Evolutionary conservation across 2,113 vertebrate species (phyloP).

Genomic region (Epinephelus moara): DNA sequence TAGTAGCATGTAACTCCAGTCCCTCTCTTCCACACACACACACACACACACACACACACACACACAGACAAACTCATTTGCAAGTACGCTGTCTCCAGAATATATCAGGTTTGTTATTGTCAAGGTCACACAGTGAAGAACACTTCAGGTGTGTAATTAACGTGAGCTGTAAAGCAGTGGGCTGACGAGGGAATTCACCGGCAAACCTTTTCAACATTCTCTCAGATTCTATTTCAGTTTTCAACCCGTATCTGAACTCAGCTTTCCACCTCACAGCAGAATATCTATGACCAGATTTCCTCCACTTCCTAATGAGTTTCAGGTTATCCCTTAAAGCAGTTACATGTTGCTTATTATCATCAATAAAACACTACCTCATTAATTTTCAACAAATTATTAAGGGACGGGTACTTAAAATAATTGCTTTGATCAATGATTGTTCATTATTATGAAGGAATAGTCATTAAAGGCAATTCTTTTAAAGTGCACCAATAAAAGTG

Average conservation of each 20-base stretch:
- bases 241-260: conserved; percentile 10
- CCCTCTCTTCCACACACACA: background rate
- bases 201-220: conserved; percentile 1
- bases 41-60: background rate
- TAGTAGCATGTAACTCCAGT: conserved; percentile 2
- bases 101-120: background rate
- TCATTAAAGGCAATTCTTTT: conserved; percentile 5
- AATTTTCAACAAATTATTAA: conserved; percentile 6
- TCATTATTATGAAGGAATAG: conserved; percentile 3
- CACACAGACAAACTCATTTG: background rate
- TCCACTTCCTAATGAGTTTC: conserved; percentile 9
- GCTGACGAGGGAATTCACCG: background rate
- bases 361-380: conserved; percentile 34
- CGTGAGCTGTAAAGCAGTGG: background rate
- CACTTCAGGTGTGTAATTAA: conserved; percentile 12
- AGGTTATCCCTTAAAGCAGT: conserved; percentile 23
- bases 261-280: background rate
- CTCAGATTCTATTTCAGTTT: background rate
- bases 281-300: background rate
- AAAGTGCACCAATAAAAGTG: background rate
- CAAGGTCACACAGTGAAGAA: conserved; percentile 9
- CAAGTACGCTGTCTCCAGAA: background rate
- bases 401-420: background rate
- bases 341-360: conserved; percentile 14
- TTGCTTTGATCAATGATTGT: conserved; percentile 23